Base-by-base conservation (phyloP, 2,888 invertebrate genomes). In the Caenorhabditis imperialis region DNA sequence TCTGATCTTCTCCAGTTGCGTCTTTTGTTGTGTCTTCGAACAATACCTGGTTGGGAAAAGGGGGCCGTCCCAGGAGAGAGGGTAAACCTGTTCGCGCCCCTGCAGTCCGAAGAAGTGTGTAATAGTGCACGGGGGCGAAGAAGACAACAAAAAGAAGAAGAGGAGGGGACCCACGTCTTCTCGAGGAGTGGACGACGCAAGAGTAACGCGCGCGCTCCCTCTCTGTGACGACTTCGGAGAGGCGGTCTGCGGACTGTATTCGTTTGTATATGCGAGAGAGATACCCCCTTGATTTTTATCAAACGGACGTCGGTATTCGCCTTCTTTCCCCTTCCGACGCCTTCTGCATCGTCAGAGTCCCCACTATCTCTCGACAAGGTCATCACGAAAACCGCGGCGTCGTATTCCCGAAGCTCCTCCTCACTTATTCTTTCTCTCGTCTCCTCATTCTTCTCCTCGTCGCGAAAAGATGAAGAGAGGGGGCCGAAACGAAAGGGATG, bases 271-370 rank as follows among this genome's bases (percentile, higher is more conserved):
- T 55, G 47, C 44, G 42, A 50, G 51, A 57, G 65, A 50, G 48
- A 61, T 35, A 35, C 62, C 53, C 45, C 62, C 37, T 53, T 62
- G 67, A 67, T 67, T 67, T 67, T 67, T 67, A 67, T 67, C 67
- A 67, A 62, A 20, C 20, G 44, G 44, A 44, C 44, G 44, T 44
- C 44, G 22, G 44, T 44, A 16, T 44, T 44, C 44, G 2, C 14
- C 44, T 14, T 44, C 23, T 51, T 42, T 51, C 20, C 40, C 20
- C 40, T 18, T 4, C 40, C 38, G 6, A 6, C 6, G 6, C 48
- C 38, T 38, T 38, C 47, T 58, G 18, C 58, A 16, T 25, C 40
- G n/a, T n/a, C n/a, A n/a, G n/a, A n/a, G n/a, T n/a, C n/a, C n/a
- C n/a, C n/a, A n/a, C n/a, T 44, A 50, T 27, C 25, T 62, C 55